Evolutionary conservation across 2,888 invertebrate genomes (phyloP).

Genomic region (Cheilosia scutellata): DNA sequence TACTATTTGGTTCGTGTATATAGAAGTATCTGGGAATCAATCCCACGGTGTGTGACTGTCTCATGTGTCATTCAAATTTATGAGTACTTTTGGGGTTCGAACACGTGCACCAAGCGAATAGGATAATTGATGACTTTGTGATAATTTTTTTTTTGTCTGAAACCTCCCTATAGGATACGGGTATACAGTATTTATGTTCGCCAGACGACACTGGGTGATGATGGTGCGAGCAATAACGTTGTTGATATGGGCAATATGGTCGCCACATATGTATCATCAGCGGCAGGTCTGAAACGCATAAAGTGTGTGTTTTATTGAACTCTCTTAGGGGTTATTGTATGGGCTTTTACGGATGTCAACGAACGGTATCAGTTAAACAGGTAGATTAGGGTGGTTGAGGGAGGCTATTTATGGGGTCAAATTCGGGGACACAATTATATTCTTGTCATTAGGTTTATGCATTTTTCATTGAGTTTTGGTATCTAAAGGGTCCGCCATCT

Average conservation of each 20-base stretch:
- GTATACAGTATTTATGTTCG: not conserved
- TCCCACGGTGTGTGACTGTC: conserved; percentile 51
- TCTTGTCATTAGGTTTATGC: no score
- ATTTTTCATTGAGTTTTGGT: no score
- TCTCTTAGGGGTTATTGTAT: not conserved
- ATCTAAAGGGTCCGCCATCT: no score
- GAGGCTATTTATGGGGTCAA: no score
- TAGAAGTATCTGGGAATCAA: conserved; percentile 50
- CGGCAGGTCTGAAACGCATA: not conserved
- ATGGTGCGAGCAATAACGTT: not conserved
- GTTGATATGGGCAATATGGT: conserved; percentile 38
- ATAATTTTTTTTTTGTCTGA: conserved; percentile 37
- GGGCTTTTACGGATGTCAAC: not conserved
- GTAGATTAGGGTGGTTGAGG: not conserved
- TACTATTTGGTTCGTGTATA: conserved; percentile 9
- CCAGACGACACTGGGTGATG: not conserved
- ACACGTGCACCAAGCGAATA: conserved; percentile 58
- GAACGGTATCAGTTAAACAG: not conserved
- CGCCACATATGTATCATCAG: not conserved
- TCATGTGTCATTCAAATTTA: conserved; percentile 56
- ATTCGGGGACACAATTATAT: no score
- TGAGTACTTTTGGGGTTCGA: conserved; percentile 62
- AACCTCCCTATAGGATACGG: not conserved
- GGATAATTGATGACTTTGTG: conserved; percentile 54
- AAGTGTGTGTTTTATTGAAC: conserved; percentile 18